Base-by-base conservation (phyloP, 2,888 invertebrate genomes). In the Merodon equestris region DNA sequence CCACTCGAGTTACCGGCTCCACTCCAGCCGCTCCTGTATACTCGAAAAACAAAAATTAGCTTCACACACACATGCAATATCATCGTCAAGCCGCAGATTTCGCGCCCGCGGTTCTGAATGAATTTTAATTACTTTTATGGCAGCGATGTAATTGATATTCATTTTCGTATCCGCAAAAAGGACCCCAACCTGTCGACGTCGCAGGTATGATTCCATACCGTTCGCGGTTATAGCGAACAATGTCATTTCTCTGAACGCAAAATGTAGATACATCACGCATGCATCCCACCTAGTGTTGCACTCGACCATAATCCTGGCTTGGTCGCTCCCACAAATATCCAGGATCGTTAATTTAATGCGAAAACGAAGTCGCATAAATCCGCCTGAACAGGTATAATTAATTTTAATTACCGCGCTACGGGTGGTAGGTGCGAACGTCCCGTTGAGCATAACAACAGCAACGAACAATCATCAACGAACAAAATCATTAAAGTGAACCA, bases 391-490 rank as follows among this genome's bases (percentile, higher is more conserved):
- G 83, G 83, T 82, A 84, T 85, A 85, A 86, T 86, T 86, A 84
- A 86, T 86, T 86, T 86, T 86, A 85, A 86, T 86, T 85, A 85
- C 85, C 84, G 82, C 67, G 53, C 27, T 27, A 51, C 38, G 19
- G 53, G 50, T 27, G 40, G 47, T 58, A 71, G 58, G 76, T 72
- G 71, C 44, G 76, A 72, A 66, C 1, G 3, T 48, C 15, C 71
- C 68, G 51, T 61, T 50, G 61, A 27, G 50, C 40, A 50, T 13
- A 27, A 27, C 7, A 27, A 27, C 27, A 27, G 7, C 27, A 27
- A 27, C 27, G 3, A 7, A 27, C 2, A 27, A 27, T 27, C 27
- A 27, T 27, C 27, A 27, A 27, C 27, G 40, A n/a, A 40, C 36
- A 36, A 40, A 40, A 40, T n/a, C 40, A 10, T 40, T 10, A 40